Evolutionary conservation across 2,888 invertebrate species (phyloP).

Genomic region (Eupithecia insigniata): DNA sequence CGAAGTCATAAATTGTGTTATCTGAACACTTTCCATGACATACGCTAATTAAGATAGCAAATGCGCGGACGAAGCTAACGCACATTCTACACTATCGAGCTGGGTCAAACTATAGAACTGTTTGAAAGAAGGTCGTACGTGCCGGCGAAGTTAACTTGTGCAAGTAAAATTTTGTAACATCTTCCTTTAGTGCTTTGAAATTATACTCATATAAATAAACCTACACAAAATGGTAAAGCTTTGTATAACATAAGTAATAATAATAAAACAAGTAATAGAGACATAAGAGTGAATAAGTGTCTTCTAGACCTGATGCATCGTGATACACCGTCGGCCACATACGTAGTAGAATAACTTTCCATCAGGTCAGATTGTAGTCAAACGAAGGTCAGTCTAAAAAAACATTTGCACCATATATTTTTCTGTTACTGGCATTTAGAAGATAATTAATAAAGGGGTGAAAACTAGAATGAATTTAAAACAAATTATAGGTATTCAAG

Average conservation of each 20-base stretch:
- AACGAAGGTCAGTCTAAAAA: too few relatives aligned
- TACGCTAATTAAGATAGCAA: constrained; percentile 60
- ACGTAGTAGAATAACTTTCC: too few relatives aligned
- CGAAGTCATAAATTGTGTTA: constrained; percentile 55
- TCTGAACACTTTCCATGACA: constrained; percentile 65
- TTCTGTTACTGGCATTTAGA: background rate
- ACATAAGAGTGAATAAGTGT: too few relatives aligned
- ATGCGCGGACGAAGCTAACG: constrained; percentile 43
- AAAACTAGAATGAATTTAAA: background rate
- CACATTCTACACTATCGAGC: constrained; percentile 4
- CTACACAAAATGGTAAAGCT: background rate
- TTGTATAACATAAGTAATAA: background rate
- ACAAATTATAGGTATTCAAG: background rate
- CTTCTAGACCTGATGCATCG: too few relatives aligned
- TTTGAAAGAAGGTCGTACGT: constrained; percentile 6
- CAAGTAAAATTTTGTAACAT: background rate
- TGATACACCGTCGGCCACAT: too few relatives aligned
- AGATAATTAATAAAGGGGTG: too few relatives aligned
- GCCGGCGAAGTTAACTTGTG: background rate
- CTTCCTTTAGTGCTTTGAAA: background rate
- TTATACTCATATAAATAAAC: background rate
- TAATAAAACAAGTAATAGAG: too few relatives aligned
- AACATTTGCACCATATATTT: too few relatives aligned
- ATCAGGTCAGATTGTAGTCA: too few relatives aligned
- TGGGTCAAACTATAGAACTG: background rate